Conservation (phyloP, 2,113 vertebrate species). For the Forbesichthys papilliferus region DNA sequence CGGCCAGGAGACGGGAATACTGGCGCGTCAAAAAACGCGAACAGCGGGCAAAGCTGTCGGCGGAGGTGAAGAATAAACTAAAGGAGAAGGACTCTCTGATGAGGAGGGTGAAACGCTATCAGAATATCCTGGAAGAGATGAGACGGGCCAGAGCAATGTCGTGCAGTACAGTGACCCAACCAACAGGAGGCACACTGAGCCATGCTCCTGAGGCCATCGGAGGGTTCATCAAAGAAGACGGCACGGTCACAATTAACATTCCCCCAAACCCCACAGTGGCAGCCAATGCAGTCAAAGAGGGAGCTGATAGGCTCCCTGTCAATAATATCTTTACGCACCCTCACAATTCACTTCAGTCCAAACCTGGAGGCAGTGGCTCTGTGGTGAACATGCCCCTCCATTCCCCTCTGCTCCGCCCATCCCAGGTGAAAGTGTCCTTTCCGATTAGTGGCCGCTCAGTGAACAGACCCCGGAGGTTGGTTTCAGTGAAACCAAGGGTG, state of each 20-base stretch:
- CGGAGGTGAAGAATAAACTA: slow-evolving; percentile 62
- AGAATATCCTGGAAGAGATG: slow-evolving; percentile 69
- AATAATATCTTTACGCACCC: neutral
- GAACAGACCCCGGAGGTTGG: slow-evolving; percentile 21
- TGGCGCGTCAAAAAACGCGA: slow-evolving; percentile 79
- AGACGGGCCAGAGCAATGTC: slow-evolving; percentile 44
- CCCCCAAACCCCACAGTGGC: slow-evolving; percentile 29
- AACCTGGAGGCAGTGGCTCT: neutral
- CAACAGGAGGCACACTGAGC: slow-evolving; percentile 10
- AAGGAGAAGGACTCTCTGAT: slow-evolving; percentile 73
- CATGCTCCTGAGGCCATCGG: slow-evolving; percentile 61
- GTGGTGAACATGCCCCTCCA: neutral
- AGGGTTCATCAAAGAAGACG: slow-evolving; percentile 77
- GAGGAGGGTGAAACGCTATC: slow-evolving; percentile 68
- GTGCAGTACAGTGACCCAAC: slow-evolving; percentile 27
- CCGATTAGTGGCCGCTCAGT: slow-evolving; percentile 15
- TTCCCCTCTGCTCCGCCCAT: neutral
- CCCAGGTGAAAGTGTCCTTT: slow-evolving; percentile 53
- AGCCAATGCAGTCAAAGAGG: slow-evolving; percentile 8
- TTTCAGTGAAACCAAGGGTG: slow-evolving; percentile 20
- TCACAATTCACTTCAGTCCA: slow-evolving; percentile 3
- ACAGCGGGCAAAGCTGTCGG: slow-evolving; percentile 76
- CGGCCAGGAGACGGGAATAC: slow-evolving; percentile 74
- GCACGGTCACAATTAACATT: slow-evolving; percentile 66
- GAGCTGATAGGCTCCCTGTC: neutral